Evolutionary conservation across 2,113 vertebrate species (phyloP).

Genomic region (Siniperca knerii): DNA sequence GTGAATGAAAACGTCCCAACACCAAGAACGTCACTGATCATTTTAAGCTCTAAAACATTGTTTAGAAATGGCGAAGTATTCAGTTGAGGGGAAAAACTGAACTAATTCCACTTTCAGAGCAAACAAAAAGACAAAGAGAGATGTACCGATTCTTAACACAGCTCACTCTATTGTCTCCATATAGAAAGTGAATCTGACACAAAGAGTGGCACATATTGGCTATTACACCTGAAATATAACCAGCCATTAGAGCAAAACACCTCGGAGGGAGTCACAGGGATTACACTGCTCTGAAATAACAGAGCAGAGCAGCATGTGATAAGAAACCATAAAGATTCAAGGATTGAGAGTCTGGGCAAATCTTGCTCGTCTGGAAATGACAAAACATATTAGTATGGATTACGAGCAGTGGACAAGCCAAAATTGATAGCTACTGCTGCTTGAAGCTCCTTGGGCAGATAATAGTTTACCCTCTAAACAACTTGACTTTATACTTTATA

Average conservation of each 20-base stretch:
- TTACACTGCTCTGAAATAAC: slow-evolving; percentile 44
- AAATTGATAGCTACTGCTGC: slow-evolving; percentile 44
- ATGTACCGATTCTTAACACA: slow-evolving; percentile 49
- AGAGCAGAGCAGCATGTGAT: slow-evolving; percentile 23
- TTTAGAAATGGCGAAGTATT: not conserved
- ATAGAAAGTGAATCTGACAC: slow-evolving; percentile 14
- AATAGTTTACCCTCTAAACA: slow-evolving; percentile 48
- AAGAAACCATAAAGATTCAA: slow-evolving; percentile 40
- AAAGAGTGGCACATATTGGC: slow-evolving; percentile 24
- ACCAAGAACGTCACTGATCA: slow-evolving; percentile 1
- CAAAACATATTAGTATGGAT: slow-evolving; percentile 58
- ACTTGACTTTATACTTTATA: slow-evolving; percentile 32
- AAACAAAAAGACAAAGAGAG: slow-evolving; percentile 56
- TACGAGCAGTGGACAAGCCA: slow-evolving; percentile 20
- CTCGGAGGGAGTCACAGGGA: slow-evolving; percentile 37
- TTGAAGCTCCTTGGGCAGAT: slow-evolving; percentile 45
- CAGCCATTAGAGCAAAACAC: slow-evolving; percentile 29
- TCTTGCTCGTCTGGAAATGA: slow-evolving; percentile 26
- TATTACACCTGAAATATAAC: slow-evolving; percentile 46
- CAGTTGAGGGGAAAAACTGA: slow-evolving; percentile 45
- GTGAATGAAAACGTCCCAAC: not conserved
- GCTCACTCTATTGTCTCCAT: slow-evolving; percentile 35
- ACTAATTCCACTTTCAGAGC: slow-evolving; percentile 39
- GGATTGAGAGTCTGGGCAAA: slow-evolving; percentile 10
- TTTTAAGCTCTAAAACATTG: slow-evolving; percentile 10